Evolutionary conservation across 2,797 vertebrate genomes (phyloP).

Genomic region (Limosa lapponica): DNA sequence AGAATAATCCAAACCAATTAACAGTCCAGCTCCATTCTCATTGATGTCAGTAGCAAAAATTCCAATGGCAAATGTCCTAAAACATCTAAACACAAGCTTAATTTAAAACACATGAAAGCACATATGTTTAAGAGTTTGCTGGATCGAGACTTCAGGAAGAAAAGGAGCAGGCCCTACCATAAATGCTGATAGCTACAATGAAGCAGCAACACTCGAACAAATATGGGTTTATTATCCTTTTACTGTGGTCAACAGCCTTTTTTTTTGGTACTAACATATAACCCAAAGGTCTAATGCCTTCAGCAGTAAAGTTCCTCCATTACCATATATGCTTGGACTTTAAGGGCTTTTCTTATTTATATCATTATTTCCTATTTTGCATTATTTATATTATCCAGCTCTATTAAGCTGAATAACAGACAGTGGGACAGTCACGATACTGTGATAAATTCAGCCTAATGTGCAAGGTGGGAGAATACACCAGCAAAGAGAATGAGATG

Average conservation of each 20-base stretch:
- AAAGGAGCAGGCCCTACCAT: background rate
- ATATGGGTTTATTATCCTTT: background rate
- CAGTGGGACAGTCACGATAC: background rate
- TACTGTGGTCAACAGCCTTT: background rate
- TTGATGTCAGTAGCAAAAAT: constrained; percentile 47
- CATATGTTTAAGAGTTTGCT: background rate
- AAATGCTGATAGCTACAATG: background rate
- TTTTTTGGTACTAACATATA: background rate
- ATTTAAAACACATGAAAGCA: constrained; percentile 23
- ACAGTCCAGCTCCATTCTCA: background rate
- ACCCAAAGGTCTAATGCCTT: background rate
- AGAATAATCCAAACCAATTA: constrained; percentile 11
- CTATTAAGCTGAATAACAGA: background rate
- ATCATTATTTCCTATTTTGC: background rate
- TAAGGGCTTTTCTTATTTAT: background rate
- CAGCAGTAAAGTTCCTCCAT: background rate
- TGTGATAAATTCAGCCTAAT: background rate
- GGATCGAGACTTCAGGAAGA: background rate
- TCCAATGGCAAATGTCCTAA: constrained; percentile 31
- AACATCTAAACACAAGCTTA: constrained; percentile 19
- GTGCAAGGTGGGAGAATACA: background rate
- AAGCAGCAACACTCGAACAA: background rate
- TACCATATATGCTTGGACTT: background rate
- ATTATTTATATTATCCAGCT: background rate
- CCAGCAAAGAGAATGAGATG: background rate